These are phyloP conservation scores for Nomada hirtipes DNA, from an alignment of 2,888 invertebrate genomes.

Conservation along the genomic window DNA sequence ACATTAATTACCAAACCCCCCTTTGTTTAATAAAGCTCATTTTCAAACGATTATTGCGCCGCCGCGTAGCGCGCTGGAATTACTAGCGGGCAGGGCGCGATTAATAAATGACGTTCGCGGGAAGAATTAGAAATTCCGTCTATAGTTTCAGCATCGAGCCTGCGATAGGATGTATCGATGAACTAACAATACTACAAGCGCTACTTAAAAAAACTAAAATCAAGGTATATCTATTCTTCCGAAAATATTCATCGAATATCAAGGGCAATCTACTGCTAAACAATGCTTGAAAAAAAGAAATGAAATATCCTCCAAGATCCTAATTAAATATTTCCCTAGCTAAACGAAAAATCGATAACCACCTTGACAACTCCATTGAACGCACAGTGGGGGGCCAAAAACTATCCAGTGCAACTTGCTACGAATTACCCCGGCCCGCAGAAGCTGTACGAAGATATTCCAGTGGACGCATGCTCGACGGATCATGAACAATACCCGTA, in stretches of 20 bases:
- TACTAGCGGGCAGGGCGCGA: background rate
- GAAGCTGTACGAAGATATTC: constrained; percentile 14
- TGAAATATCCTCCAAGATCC: background rate
- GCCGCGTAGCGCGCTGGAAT: constrained; percentile 9
- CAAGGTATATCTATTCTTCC: too few relatives aligned
- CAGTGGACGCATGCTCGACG: constrained; percentile 2
- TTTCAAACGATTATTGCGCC: constrained; percentile 52
- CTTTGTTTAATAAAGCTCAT: constrained; percentile 49
- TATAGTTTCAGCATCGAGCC: too few relatives aligned
- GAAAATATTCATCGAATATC: background rate
- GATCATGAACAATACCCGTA: constrained; percentile 52
- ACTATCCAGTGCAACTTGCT: background rate
- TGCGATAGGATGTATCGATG: too few relatives aligned
- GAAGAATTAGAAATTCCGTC: background rate
- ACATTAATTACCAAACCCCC: constrained; percentile 65
- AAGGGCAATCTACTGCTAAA: too few relatives aligned
- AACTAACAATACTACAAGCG: too few relatives aligned
- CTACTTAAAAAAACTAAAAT: too few relatives aligned
- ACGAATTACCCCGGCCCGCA: constrained; percentile 18
- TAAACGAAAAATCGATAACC: background rate
- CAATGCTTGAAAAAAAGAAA: too few relatives aligned
- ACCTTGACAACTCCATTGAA: background rate
- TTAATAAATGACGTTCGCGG: background rate
- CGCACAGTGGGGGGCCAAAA: background rate
- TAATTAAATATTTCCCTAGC: background rate